phyloP scores from a whole-genome alignment of 2,113 vertebrate species.

The Actenoides hombroni region DNA sequence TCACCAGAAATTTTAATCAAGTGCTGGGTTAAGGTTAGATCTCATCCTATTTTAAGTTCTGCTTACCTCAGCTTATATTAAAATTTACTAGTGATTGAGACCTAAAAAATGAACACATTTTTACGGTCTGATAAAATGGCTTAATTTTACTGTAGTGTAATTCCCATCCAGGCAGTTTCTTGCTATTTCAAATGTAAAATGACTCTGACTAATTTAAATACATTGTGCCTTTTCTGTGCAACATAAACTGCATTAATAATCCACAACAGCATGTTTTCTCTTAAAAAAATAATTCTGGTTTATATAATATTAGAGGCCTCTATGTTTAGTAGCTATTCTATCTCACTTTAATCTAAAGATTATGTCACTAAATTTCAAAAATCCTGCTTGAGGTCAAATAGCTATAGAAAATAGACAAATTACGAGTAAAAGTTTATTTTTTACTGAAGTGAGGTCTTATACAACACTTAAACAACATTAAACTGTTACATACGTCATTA shows the following conservation, averaged over 20 bases:
- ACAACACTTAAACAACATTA: not conserved
- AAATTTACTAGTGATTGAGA: slow-evolving; percentile 9
- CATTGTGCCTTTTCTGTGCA: not conserved
- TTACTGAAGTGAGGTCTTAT: not conserved
- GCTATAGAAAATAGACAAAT: not conserved
- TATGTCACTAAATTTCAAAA: not conserved
- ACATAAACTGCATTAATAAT: not conserved
- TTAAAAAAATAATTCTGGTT: not conserved
- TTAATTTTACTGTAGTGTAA: not conserved
- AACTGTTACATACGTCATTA: not conserved
- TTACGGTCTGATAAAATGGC: not conserved
- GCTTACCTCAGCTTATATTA: not conserved
- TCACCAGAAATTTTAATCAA: slow-evolving; percentile 34
- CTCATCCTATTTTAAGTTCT: not conserved
- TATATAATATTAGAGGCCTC: not conserved
- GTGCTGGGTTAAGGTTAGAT: not conserved
- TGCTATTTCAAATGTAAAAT: not conserved
- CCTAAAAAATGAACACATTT: not conserved
- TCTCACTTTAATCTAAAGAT: not conserved
- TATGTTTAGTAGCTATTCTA: not conserved
- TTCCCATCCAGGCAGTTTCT: not conserved
- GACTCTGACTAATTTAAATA: not conserved
- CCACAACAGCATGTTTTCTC: not conserved
- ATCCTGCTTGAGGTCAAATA: not conserved
- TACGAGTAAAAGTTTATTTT: not conserved